Base-by-base conservation (phyloP, 2,888 invertebrate species). In the Psylliodes chrysocephalus region DNA sequence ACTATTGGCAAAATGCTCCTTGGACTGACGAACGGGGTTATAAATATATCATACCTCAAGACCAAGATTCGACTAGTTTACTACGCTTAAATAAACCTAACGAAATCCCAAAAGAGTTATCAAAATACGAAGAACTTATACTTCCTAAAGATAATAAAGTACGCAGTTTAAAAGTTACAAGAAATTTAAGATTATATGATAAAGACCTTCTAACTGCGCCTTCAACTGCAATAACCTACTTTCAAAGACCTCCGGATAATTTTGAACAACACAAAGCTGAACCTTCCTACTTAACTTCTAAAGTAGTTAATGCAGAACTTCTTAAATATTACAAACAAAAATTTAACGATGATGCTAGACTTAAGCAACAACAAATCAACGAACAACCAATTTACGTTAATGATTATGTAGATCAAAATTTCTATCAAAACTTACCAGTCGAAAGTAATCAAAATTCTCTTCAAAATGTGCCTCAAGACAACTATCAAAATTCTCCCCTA, bases 261-360 rank as follows among this genome's bases (percentile, higher is more conserved):
- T 14, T 18, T 10, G 22, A 22, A 22, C 25, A 46, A 25, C 38
- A 38, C 12, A 6, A 8, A 12, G 61, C 61, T 1, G 47, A 56
- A 18, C 61, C 65, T n/a, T 65, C 65, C 7, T 61, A 65, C 40
- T 53, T 66, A 12, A 66, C 66, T 8, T 63, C 62, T 7, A 68
- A 63, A 19, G 54, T 25, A 28, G 68, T 66, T 1, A 69, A 67
- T 52, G 62, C 62, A 7, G 66, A 72, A 6, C 33, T 77, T n/a
- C 56, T 76, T n/a, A 67, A 73, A n/a, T 77, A 72, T 64, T 77
- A 72, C 57, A 67, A 66, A 19, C 71, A 73, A 44, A 77, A 78
- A 64, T 78, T 78, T 54, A 55, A 68, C 8, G 64, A 69, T 17
- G 78, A 78, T 57, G 78, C 78, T 1, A 64, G 51, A 8, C 38